Evolutionary conservation across 2,888 invertebrate genomes (phyloP), one percentile per base, ranked within the genome.

Genomic region (Digitonthophagus gazella): DNA sequence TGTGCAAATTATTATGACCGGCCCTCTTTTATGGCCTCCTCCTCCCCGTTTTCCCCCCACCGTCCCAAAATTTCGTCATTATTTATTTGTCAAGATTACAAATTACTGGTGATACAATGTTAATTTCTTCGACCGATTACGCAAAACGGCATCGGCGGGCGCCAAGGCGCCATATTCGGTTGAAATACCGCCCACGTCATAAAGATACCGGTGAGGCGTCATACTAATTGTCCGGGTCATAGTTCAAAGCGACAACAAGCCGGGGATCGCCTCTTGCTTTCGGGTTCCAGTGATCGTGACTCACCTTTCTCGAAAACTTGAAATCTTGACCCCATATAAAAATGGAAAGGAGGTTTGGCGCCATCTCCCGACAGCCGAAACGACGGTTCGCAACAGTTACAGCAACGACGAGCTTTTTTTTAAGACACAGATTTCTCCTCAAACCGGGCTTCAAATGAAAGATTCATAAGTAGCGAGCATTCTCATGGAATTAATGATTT

Each of bases 1-100:
- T 70, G 66, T 55, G 68, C 70, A 63, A 70, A 70, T 70, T 70
- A 66, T 68, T 67, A 66, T 58, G 68, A 70, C 70, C 22, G 55
- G 11, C 5, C 22, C 65, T 28, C 18, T 65, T 65, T 28, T 65
- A 20, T 64, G 22, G 11, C 14, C 14, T 14, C 44, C 22, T 64
- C 28, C 14, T 19, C 22, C 22, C 16, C 20, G 20, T 16, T 15
- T 28, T 64, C 28, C 15, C 18, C 16, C 28, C n/a, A 14, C 15
- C 1, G 8, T 6, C 19, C 6, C 16, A 3, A 18, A 64, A 22
- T 28, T 54, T 64, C 54, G 15, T 22, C 22, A 44, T 22, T 44
- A 16, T 64, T 64, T 54, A 28, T 44, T 64, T 54, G 64, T 14
- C 15, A 28, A 15, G 28, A 64, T 22, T 64, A 64, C 64, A 44